phyloP scores from a whole-genome alignment of 2,113 vertebrate species.

The Zosterops lateralis region DNA sequence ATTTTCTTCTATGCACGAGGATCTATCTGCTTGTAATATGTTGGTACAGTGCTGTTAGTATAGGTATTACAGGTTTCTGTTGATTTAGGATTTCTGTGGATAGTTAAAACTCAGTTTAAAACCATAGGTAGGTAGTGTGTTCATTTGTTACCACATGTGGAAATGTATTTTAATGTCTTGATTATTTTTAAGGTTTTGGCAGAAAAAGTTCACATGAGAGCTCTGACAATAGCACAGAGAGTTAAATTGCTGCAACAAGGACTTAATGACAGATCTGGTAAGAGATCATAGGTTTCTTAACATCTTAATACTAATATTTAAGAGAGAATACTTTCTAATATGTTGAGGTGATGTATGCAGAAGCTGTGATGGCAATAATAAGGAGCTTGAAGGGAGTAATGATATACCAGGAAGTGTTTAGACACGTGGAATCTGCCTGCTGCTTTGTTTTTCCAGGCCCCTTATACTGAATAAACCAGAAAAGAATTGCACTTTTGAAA shows the following conservation, averaged over 20 bases:
- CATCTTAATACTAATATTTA: neutral
- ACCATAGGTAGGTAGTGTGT: neutral
- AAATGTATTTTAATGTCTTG: neutral
- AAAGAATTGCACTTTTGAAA: neutral
- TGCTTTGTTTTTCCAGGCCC: neutral
- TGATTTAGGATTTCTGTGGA: neutral
- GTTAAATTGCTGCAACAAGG: constrained; percentile 90
- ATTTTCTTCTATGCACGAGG: neutral
- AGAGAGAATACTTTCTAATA: neutral
- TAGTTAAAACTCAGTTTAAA: neutral
- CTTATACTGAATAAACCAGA: neutral
- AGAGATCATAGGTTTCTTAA: neutral
- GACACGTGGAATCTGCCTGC: neutral
- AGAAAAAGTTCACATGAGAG: constrained; percentile 92
- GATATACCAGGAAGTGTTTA: neutral
- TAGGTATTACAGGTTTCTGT: neutral
- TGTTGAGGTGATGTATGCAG: neutral
- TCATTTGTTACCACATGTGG: neutral
- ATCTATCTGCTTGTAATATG: neutral
- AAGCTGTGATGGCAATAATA: neutral
- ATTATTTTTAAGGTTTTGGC: constrained; percentile 84
- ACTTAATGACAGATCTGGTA: constrained; percentile 91
- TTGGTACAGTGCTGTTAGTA: neutral
- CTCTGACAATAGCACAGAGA: constrained; percentile 91
- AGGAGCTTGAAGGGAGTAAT: neutral